Evolutionary conservation across 2,113 vertebrate genomes (phyloP).

Genomic region (Synchiropus splendidus): DNA sequence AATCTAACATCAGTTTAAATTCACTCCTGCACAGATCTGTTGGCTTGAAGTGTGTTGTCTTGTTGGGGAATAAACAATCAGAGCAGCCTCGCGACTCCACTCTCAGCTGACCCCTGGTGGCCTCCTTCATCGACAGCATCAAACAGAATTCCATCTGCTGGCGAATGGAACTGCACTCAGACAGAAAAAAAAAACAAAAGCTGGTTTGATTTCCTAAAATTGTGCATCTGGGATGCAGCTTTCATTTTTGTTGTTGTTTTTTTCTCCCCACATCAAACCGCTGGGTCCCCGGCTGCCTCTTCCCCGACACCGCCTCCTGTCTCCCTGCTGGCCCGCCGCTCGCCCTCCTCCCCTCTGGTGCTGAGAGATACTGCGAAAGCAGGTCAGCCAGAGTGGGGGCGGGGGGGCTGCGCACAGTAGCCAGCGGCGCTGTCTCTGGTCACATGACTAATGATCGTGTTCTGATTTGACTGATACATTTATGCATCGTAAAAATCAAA

Average conservation of each 20-base stretch:
- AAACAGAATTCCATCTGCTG: too few species aligned
- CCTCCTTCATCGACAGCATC: too few species aligned
- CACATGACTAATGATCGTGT: too few species aligned
- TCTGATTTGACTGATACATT: too few species aligned
- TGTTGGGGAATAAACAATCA: too few species aligned
- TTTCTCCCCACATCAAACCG: constrained; percentile 14
- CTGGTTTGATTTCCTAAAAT: background rate
- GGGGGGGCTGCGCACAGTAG: constrained; percentile 25
- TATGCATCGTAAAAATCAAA: too few species aligned
- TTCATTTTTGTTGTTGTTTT: constrained; percentile 11
- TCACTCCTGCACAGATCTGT: too few species aligned
- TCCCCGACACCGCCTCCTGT: constrained; percentile 5
- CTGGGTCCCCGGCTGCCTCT: constrained; percentile 6
- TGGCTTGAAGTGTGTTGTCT: too few species aligned
- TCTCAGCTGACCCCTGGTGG: too few species aligned
- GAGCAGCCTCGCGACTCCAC: too few species aligned
- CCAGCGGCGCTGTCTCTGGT: background rate
- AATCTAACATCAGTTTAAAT: too few species aligned
- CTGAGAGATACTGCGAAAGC: constrained; percentile 40
- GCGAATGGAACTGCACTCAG: too few species aligned
- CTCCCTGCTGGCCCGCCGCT: constrained; percentile 13
- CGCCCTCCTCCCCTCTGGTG: constrained; percentile 4
- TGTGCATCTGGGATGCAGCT: constrained; percentile 11
- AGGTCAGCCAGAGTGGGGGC: constrained; percentile 38
- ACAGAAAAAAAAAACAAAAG: background rate